Evolutionary conservation across 2,797 vertebrate species (phyloP), one percentile per base, ranked within the genome.

Genomic region (Sebastes minor): DNA sequence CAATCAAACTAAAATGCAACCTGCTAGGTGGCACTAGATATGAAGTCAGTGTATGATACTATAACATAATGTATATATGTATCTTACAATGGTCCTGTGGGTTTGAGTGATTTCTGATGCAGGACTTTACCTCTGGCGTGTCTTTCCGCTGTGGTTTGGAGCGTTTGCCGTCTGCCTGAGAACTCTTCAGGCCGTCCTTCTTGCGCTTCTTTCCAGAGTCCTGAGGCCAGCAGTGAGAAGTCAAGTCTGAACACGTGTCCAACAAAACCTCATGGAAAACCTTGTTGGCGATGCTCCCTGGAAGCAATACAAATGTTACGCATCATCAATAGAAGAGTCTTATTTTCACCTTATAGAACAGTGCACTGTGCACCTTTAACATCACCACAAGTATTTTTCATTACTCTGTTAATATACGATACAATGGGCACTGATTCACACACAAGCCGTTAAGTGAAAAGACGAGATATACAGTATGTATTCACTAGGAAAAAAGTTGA

Each of bases 211-310:
- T 96, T 59, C 87, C 94, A 6, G 85, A 73, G 5, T 93, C 95
- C 8, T 95, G 95, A 64, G 97, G 97, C 97, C 97, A 98, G 87
- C 96, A 95, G 85, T 97, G 97, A 71, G 91, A 95, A 10, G 96
- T 87, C 61, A 96, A 79, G 76, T 95, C 93, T 86, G 96, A 84
- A 66, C 98, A 98, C 1, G 96, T 97, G 73, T 98, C 97, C 91
- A 99, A 95, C 80, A 99, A 93, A 84, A 99, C 95, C 16, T 97
- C 96, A 67, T 99, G 98, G 86, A 97, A 98, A 55, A 97, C 89
- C 81, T 95, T 95, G 94, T 97, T 97, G 76, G 92, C 95, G 6
- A 99, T 83, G 76, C 98, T 99, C 20, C 98, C 99, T 99, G 49
- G 3, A 91, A 61, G 25, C 3, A 74, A 81, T 2, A 66, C 4